phyloP scores from a whole-genome alignment of 2,113 vertebrate species.

The Ramphastos sulfuratus region DNA sequence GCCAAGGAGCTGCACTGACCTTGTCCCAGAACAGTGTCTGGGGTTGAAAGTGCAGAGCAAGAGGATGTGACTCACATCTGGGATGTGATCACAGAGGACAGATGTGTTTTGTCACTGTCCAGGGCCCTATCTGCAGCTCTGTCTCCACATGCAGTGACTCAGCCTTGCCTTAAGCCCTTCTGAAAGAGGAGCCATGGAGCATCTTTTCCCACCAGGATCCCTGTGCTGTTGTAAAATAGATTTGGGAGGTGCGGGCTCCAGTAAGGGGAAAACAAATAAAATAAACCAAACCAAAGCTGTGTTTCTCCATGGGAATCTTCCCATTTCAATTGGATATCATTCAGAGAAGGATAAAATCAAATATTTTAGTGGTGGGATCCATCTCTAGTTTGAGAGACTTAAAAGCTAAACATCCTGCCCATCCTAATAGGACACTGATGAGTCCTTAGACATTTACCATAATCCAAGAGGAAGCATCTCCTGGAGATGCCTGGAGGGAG shows the following conservation, averaged over 20 bases:
- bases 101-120: slow-evolving; percentile 17
- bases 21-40: not conserved
- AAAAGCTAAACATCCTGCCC: not conserved
- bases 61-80: slow-evolving; percentile 52
- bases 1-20: not conserved
- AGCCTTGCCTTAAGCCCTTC: slow-evolving; percentile 6
- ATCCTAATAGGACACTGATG: not conserved
- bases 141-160: not conserved
- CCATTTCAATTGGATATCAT: not conserved
- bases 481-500: not conserved
- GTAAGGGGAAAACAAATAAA: not conserved
- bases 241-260: slow-evolving; percentile 8
- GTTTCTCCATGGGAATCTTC: not conserved
- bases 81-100: not conserved
- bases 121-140: not conserved
- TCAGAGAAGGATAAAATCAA: not conserved
- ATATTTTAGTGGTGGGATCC: not conserved
- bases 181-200: not conserved
- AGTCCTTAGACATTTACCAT: not conserved
- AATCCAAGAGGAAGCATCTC: not conserved
- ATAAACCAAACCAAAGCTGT: not conserved
- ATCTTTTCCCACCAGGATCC: slow-evolving; percentile 12
- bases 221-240: not conserved
- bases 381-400: not conserved
- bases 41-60: not conserved